Conservation (phyloP, 30 jellyfish, hydroid and myxozoan species). For the Clytia hemisphaerica region DNA sequence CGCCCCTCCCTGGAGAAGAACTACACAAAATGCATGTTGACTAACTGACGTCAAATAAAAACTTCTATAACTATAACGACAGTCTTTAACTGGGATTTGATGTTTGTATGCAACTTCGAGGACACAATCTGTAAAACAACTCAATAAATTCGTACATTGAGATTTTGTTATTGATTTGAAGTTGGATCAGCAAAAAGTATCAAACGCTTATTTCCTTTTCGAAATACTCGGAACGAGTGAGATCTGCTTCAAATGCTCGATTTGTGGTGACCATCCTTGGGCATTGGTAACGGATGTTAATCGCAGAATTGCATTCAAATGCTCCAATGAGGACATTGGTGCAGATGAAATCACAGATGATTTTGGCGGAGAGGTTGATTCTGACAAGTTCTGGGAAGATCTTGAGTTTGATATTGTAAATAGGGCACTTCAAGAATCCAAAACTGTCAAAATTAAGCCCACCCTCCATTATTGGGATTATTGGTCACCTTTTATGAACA, state of each 20-base stretch:
- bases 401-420: background rate
- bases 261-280: constrained; percentile 32
- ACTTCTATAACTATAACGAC: too few relatives aligned
- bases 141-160: constrained; percentile 1
- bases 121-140: background rate
- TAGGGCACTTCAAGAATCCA: constrained; percentile 7
- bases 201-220: constrained; percentile 31
- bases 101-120: constrained; percentile 18
- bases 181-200: background rate
- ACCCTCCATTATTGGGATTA: background rate
- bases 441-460: background rate
- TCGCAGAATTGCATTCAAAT: constrained; percentile 43
- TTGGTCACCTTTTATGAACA: constrained; percentile 46
- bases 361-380: constrained; percentile 10
- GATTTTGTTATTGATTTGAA: background rate
- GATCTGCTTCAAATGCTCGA: constrained; percentile 23
- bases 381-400: constrained; percentile 23
- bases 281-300: constrained; percentile 47
- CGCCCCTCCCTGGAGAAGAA: too few relatives aligned
- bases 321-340: background rate
- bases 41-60: too few relatives aligned
- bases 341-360: background rate
- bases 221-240: constrained; percentile 18
- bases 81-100: constrained; percentile 13
- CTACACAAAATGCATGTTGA: constrained; percentile 3